Conservation (phyloP, 2,888 invertebrate species). For the Apamea epomidion region DNA sequence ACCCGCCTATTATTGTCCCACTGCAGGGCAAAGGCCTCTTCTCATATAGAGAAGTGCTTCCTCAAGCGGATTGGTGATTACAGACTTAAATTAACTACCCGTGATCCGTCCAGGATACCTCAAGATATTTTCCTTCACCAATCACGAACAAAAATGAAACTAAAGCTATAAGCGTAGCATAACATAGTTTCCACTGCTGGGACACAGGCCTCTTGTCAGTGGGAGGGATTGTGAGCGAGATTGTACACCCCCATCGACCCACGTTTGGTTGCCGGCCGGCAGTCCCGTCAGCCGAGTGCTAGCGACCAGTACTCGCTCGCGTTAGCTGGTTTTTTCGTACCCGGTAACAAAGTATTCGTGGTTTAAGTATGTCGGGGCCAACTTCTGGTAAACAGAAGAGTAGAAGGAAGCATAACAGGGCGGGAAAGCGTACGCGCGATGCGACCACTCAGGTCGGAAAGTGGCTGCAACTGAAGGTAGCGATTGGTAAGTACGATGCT, state of each 20-base stretch:
- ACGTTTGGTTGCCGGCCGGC: not conserved
- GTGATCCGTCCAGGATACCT: not conserved
- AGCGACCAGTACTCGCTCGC: not conserved
- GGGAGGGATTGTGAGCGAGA: not conserved
- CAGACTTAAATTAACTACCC: not conserved
- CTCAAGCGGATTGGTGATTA: not conserved
- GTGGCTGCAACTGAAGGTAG: not conserved
- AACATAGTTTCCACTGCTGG: not conserved
- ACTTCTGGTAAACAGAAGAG: not conserved
- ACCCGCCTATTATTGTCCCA: not conserved
- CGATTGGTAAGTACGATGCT: not conserved
- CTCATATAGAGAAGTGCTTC: not conserved
- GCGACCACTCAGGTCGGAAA: not conserved
- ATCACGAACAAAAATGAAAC: not conserved
- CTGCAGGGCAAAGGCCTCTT: not conserved
- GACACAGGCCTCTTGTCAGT: not conserved
- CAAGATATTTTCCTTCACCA: not conserved
- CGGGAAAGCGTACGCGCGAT: not conserved
- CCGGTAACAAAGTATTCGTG: not conserved
- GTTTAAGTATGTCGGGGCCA: not conserved
- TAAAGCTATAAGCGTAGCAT: not conserved
- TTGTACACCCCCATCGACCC: conserved; percentile 2
- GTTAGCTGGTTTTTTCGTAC: not conserved
- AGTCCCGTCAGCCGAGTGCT: not conserved
- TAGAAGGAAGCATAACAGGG: not conserved